A percentile compares a stretch with the other conserved stretches of the same genome.
Conservation (phyloP, 2,888 invertebrate genomes). For the Axea sp. region DNA sequence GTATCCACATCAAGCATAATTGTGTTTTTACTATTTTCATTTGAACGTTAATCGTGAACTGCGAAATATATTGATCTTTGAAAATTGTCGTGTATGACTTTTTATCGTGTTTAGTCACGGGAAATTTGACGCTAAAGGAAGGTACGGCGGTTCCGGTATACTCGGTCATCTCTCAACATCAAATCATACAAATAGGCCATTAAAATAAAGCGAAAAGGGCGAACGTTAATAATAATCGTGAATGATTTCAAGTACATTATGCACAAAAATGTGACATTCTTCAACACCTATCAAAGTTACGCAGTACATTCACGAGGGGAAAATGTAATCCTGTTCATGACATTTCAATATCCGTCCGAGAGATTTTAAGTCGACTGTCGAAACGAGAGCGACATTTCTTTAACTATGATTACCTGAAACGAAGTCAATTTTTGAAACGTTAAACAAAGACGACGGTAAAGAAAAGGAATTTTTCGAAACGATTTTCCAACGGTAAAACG, state of each 20-base stretch:
- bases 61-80: slow-evolving; percentile 8
- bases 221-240: slow-evolving; percentile 29
- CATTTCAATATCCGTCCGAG: slow-evolving; percentile 55
- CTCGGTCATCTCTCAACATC: slow-evolving; percentile 3
- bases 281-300: slow-evolving; percentile 22
- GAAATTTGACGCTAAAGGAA: slow-evolving; percentile 27
- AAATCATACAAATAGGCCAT: slow-evolving; percentile 29
- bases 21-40: neutral
- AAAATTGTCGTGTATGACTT: slow-evolving; percentile 20
- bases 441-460: slow-evolving; percentile 21
- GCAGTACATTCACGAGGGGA: slow-evolving; percentile 19
- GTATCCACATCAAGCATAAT: no score
- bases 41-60: neutral
- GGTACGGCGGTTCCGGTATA: slow-evolving; percentile 12
- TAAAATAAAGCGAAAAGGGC: slow-evolving; percentile 22
- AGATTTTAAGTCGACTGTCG: slow-evolving; percentile 29
- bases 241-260: slow-evolving; percentile 21
- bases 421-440: slow-evolving; percentile 44
- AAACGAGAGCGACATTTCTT: slow-evolving; percentile 49
- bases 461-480: slow-evolving; percentile 27
- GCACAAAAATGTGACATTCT: slow-evolving; percentile 24
- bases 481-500: slow-evolving; percentile 38
- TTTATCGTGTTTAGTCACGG: slow-evolving; percentile 36
- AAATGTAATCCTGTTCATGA: slow-evolving; percentile 54
- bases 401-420: slow-evolving; percentile 39